Base-by-base conservation (phyloP, 2,888 invertebrate genomes). In the Danaus chrysippus region DNA sequence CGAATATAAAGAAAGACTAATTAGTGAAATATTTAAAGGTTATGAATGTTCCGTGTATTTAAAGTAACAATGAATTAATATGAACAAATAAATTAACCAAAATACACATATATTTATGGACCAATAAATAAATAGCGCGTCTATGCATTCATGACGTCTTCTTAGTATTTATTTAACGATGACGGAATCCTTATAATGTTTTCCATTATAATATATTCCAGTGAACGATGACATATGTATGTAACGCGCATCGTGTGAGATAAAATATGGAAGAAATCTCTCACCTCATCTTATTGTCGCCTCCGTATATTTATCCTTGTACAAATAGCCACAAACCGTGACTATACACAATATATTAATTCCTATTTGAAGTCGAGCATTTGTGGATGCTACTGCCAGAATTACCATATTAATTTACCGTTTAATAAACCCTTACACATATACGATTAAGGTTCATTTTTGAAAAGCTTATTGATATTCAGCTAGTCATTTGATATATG, bases 311-410 rank as follows among this genome's bases (percentile, higher is more conserved):
- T 65, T 67, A 66, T 70, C 70, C 68, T 66, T 63, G 68, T 65
- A 61, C 55, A 65, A 68, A 69, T 62, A 66, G 59, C 65, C 67
- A 65, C 65, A 67, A 64, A 61, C 68, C 70, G 69, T 70, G 69
- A 70, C 70, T 68, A 61, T 56, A 73, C 68, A 82, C 82, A 81
- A 82, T 83, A 78, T 78, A 78, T 84, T 82, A 83, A 85, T 83
- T 76, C 82, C 81, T 76, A 76, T 77, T 76, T 78, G 82, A 85
- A 78, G 79, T 78, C 74, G 77, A 78, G 79, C 84, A 81, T 85
- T 85, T 82, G 82, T 77, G 72, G 67, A 70, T 70, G 55, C 59
- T 63, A 64, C 53, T 59, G 67, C 72, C 58, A 74, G 46, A 61
- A 49, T 17, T 58, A 53, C 57, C 34, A 56, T 9, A 63, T 59